These are phyloP conservation scores for Pantherophis alleghaniensis DNA, from an alignment of 2,797 vertebrate genomes.

Conservation along the genomic window DNA sequence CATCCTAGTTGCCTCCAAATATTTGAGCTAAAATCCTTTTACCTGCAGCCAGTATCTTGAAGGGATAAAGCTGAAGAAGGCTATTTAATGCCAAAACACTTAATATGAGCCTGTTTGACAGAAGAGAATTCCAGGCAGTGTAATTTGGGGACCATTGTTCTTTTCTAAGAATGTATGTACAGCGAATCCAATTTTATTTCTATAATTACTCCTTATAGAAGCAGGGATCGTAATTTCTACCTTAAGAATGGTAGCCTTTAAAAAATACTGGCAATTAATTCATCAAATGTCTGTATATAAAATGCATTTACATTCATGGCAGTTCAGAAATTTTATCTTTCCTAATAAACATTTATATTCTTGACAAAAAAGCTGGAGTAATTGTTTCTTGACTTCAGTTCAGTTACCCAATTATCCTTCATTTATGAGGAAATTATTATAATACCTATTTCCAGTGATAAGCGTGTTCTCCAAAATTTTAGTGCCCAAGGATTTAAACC, in stretches of 20 bases:
- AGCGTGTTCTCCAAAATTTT: background rate
- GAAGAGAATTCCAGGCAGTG: background rate
- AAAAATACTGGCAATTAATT: background rate
- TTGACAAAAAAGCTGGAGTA: background rate
- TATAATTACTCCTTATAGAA: background rate
- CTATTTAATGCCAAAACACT: background rate
- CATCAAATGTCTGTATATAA: background rate
- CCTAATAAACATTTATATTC: background rate
- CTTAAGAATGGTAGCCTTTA: background rate
- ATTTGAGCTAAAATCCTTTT: background rate
- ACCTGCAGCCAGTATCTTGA: background rate
- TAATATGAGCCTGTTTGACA: background rate
- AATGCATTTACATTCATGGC: background rate
- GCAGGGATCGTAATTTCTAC: background rate
- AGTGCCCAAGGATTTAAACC: background rate
- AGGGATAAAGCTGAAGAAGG: background rate
- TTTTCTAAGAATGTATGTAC: background rate
- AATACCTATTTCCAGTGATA: background rate
- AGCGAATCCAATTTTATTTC: background rate
- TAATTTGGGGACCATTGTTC: background rate
- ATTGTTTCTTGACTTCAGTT: background rate
- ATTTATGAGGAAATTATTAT: background rate
- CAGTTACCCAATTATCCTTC: background rate
- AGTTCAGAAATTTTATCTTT: background rate
- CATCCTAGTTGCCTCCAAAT: background rate